phyloP scores from a whole-genome alignment of 2,113 vertebrate species.

The Tetrax tetrax region DNA sequence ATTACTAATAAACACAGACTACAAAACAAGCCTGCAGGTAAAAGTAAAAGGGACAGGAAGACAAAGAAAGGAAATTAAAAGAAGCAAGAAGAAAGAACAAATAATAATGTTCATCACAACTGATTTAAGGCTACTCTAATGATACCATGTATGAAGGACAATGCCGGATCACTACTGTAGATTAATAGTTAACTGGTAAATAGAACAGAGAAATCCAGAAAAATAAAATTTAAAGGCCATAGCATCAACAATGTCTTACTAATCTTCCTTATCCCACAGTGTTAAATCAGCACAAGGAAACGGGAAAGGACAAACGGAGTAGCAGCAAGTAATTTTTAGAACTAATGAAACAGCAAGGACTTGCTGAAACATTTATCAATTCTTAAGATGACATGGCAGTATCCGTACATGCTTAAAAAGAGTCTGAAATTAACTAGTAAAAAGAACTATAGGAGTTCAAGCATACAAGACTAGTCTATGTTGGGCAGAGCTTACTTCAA shows the following conservation, averaged over 20 bases:
- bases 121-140: neutral
- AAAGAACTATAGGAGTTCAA: neutral
- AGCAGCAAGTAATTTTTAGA: neutral
- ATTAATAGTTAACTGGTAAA: neutral
- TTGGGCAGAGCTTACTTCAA: neutral
- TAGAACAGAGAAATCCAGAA: neutral
- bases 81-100: neutral
- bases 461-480: neutral
- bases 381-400: neutral
- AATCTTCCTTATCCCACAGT: neutral
- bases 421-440: neutral
- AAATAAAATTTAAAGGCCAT: neutral
- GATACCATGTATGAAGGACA: neutral
- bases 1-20: neutral
- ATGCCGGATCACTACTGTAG: neutral
- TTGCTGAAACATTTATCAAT: neutral
- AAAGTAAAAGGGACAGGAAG: neutral
- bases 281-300: neutral
- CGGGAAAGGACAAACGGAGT: neutral
- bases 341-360: neutral
- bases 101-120: neutral
- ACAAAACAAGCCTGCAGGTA: neutral
- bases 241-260: neutral
- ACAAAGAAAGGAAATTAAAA: neutral
- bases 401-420: neutral